Percentiles rank a stretch among this genome's conserved stretches.
Evolutionary conservation across 1,140 invertebrate species (phyloP).

Genomic region (Trialeurodes vaporariorum): DNA sequence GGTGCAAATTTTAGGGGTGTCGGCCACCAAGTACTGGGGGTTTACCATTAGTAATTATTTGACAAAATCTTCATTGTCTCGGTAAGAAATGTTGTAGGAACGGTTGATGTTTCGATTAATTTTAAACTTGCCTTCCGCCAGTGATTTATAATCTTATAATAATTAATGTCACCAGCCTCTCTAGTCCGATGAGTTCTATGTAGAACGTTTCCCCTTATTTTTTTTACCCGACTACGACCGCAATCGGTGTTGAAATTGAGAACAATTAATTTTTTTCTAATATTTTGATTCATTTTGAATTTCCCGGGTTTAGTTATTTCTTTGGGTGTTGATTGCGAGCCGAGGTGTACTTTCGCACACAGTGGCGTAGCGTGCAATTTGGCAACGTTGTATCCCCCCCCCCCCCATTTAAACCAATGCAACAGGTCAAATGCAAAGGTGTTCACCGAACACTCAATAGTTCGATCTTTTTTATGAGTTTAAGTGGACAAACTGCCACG

Average conservation of each 20-base stretch:
- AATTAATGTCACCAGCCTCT: no score
- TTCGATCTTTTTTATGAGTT: not conserved
- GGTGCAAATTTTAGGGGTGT: no score
- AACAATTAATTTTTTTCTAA: not conserved
- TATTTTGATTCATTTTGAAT: not conserved
- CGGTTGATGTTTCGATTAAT: no score
- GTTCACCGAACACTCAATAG: not conserved
- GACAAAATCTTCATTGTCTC: no score
- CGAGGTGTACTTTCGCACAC: no score
- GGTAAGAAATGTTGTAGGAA: no score
- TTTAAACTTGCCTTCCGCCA: no score
- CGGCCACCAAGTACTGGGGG: no score
- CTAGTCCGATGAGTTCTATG: not conserved
- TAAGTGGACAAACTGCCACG: not conserved
- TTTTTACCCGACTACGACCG: not conserved
- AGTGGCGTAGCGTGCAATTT: not conserved
- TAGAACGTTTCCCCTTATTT: not conserved
- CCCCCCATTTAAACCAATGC: not conserved
- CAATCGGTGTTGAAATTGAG: not conserved
- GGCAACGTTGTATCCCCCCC: not conserved
- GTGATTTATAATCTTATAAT: no score
- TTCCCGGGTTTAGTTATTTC: no score
- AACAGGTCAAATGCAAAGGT: not conserved
- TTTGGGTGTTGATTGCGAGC: no score
- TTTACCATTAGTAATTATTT: no score